These are phyloP conservation scores for Puffinus mauretanicus DNA, from an alignment of 2,113 vertebrate species.

Conservation along the genomic window DNA sequence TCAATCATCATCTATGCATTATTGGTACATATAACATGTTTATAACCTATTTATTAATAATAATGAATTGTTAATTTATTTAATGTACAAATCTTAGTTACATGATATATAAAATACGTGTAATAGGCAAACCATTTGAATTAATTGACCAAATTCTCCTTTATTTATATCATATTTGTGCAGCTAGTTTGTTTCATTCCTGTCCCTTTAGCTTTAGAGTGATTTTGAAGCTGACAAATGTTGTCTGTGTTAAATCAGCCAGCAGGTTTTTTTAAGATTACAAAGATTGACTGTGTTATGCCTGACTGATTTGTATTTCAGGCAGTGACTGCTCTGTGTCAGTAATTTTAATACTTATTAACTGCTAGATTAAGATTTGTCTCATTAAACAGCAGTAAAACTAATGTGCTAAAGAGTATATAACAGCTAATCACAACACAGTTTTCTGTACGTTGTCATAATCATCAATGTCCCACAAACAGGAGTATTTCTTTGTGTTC, in stretches of 20 bases:
- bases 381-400: slow-evolving; percentile 43
- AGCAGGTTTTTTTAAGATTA: background rate
- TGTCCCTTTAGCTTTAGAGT: background rate
- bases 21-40: background rate
- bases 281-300: background rate
- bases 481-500: background rate
- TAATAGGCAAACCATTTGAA: background rate
- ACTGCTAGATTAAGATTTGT: slow-evolving; percentile 1
- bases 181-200: background rate
- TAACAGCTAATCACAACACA: background rate
- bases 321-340: background rate
- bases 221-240: slow-evolving; percentile 6
- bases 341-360: slow-evolving; percentile 25
- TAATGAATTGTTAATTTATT: background rate
- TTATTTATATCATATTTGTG: background rate
- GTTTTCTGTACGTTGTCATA: background rate
- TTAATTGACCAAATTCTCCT: background rate
- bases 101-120: too few relatives aligned
- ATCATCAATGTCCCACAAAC: background rate
- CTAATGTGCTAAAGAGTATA: background rate
- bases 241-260: background rate
- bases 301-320: background rate
- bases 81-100: background rate
- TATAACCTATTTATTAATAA: background rate
- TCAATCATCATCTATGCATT: background rate